Evolutionary conservation across 2,888 invertebrate species (phyloP).

Genomic region (Vanessa cardui): DNA sequence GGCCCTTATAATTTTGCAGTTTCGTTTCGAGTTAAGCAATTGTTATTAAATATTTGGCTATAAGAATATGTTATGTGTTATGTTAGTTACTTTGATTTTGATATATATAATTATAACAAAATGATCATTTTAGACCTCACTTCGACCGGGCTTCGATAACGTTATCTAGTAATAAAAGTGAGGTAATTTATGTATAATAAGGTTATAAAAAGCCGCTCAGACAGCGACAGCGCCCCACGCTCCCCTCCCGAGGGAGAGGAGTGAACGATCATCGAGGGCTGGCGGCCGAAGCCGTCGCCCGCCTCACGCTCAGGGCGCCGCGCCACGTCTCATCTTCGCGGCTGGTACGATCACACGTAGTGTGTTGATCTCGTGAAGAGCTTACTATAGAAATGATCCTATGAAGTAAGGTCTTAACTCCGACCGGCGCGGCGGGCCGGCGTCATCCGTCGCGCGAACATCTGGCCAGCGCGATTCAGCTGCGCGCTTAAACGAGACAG

Average conservation of each 20-base stretch:
- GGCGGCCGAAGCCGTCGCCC: constrained; percentile 43
- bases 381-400: constrained; percentile 45
- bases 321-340: constrained; percentile 22
- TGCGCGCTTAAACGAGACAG: neutral
- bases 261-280: constrained; percentile 58
- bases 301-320: constrained; percentile 47
- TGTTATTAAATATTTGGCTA: too few species aligned
- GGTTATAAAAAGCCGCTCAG: constrained; percentile 42
- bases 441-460: neutral
- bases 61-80: too few species aligned
- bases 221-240: constrained; percentile 50
- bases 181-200: neutral
- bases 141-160: too few species aligned
- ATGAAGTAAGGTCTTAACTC: constrained; percentile 49
- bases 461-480: constrained; percentile 12
- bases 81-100: too few species aligned
- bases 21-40: too few species aligned
- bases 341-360: constrained; percentile 16
- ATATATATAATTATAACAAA: too few species aligned
- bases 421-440: neutral
- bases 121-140: too few species aligned
- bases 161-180: too few species aligned
- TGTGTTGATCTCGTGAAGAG: constrained; percentile 23
- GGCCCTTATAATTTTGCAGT: too few species aligned
- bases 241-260: constrained; percentile 33